Conservation (phyloP, 2,888 invertebrate genomes). For the Ecdyonurus torrentis region DNA sequence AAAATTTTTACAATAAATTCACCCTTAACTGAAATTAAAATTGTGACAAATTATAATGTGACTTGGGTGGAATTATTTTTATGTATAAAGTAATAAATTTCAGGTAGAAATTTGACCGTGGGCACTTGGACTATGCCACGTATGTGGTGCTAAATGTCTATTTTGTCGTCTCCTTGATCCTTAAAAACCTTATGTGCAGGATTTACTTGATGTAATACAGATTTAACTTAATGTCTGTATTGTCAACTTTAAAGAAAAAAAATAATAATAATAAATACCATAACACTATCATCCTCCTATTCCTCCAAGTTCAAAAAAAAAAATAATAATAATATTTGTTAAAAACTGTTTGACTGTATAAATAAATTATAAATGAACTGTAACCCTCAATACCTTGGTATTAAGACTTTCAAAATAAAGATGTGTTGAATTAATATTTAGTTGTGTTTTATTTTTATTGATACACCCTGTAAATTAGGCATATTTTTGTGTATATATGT, state of each 20-base stretch:
- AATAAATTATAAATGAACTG: neutral
- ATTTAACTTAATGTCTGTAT: too few species aligned
- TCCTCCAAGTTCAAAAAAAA: neutral
- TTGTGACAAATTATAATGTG: neutral
- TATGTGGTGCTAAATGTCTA: neutral
- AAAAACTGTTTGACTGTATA: neutral
- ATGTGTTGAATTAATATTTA: neutral
- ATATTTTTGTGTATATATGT: too few species aligned
- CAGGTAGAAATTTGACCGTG: neutral
- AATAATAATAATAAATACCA: too few species aligned
- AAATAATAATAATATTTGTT: neutral
- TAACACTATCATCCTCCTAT: neutral
- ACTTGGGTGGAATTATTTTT: neutral
- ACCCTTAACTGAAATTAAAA: neutral
- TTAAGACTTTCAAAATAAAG: neutral
- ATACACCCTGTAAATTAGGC: too few species aligned
- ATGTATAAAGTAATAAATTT: too few species aligned
- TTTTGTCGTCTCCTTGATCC: neutral
- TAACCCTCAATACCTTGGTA: neutral
- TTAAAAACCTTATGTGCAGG: too few species aligned
- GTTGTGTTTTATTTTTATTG: neutral
- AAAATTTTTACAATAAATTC: too few species aligned
- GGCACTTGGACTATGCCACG: neutral
- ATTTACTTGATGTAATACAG: too few species aligned
- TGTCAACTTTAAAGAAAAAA: too few species aligned